Conservation (phyloP, 2,888 invertebrate species). For the Ernsta delagoae region DNA sequence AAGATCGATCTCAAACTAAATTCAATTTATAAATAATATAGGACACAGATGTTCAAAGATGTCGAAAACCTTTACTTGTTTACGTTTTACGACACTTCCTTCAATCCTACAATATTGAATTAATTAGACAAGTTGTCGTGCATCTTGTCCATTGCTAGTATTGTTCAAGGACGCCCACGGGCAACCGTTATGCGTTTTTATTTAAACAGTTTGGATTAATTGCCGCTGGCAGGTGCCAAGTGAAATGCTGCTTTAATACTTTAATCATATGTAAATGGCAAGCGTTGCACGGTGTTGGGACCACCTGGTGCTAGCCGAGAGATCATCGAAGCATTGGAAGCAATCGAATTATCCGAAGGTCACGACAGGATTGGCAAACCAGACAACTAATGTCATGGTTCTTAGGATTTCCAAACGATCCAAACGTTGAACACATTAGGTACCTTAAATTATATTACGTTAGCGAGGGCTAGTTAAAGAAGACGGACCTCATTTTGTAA, state of each 20-base stretch:
- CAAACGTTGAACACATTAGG: too few species aligned
- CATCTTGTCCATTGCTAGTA: background rate
- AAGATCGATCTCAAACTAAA: too few species aligned
- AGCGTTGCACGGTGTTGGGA: background rate
- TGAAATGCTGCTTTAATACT: background rate
- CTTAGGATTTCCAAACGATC: too few species aligned
- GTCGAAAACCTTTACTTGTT: too few species aligned
- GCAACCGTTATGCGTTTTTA: background rate
- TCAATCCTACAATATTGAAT: background rate
- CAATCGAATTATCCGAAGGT: background rate
- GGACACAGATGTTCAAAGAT: too few species aligned
- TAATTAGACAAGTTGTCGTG: background rate
- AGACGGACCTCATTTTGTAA: too few species aligned
- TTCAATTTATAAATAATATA: too few species aligned
- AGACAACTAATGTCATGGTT: too few species aligned
- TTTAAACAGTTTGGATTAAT: constrained; percentile 8
- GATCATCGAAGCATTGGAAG: background rate
- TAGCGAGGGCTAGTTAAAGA: too few species aligned
- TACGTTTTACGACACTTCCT: too few species aligned
- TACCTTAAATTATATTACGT: too few species aligned
- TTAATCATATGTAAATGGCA: background rate
- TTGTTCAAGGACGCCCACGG: background rate
- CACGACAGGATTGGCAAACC: background rate
- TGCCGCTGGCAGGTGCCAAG: constrained; percentile 1
- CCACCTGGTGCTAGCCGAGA: background rate